Conservation (phyloP, 2,797 vertebrate species). For the Peromyscus nudipes region DNA sequence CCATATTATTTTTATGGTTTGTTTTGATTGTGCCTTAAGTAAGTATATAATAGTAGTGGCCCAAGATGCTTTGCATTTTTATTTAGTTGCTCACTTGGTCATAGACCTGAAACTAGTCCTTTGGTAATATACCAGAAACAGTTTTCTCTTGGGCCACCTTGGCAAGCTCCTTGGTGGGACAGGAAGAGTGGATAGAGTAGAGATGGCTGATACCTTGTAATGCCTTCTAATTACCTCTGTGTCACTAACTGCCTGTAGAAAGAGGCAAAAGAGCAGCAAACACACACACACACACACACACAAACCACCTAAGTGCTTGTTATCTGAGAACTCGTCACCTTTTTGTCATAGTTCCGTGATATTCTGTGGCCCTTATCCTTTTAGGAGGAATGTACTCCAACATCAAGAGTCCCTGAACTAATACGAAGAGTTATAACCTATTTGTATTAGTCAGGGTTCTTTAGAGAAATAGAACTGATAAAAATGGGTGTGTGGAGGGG, state of each 20-base stretch:
- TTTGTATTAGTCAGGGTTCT: not conserved
- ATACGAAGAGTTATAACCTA: not conserved
- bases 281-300: too few relatives aligned
- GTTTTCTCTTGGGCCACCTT: constrained; percentile 12
- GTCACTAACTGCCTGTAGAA: not conserved
- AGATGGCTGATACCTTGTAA: not conserved
- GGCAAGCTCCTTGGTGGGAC: not conserved
- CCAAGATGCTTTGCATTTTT: constrained; percentile 44
- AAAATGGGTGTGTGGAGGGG: not conserved
- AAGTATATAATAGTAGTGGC: constrained; percentile 4
- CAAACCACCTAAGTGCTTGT: not conserved
- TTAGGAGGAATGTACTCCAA: not conserved
- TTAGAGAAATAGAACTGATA: not conserved
- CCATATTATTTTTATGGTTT: not conserved
- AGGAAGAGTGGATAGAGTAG: not conserved
- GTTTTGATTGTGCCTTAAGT: not conserved
- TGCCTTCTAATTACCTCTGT: not conserved
- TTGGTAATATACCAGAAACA: not conserved
- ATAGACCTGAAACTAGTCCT: not conserved
- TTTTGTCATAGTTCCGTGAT: not conserved
- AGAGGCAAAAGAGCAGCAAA: not conserved
- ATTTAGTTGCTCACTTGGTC: constrained; percentile 1
- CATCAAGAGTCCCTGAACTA: not conserved
- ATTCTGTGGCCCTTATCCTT: constrained; percentile 35
- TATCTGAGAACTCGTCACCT: not conserved